Evolutionary conservation across 2,888 invertebrate genomes (phyloP).

Genomic region (Neoaliturus tenellus): DNA sequence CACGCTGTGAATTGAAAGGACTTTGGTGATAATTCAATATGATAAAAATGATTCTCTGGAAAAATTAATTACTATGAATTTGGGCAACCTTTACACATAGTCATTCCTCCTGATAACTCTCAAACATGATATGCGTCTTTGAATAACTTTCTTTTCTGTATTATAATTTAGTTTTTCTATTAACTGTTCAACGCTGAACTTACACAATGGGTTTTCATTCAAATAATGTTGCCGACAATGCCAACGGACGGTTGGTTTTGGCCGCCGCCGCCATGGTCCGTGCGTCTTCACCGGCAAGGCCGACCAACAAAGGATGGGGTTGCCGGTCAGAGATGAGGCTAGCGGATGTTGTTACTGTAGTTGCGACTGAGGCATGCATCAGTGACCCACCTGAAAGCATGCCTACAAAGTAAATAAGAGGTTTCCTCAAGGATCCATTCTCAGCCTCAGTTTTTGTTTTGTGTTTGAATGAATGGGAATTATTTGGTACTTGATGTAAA

Average conservation of each 20-base stretch:
- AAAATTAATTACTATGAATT: no score
- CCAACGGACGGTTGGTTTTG: constrained; percentile 23
- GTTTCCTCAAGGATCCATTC: neutral
- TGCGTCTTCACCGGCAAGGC: constrained; percentile 28
- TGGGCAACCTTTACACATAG: no score
- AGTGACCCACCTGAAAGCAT: neutral
- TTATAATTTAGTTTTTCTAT: no score
- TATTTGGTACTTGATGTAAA: no score
- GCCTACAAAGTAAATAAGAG: neutral
- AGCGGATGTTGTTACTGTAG: constrained; percentile 28
- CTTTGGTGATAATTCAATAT: no score
- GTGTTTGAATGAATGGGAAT: neutral
- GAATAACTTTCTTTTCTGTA: no score
- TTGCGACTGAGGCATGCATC: neutral
- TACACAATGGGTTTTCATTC: no score
- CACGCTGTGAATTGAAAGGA: no score
- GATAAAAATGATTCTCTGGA: no score
- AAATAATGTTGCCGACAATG: neutral
- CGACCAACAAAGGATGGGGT: constrained; percentile 31
- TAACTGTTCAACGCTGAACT: no score
- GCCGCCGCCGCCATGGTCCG: constrained; percentile 39
- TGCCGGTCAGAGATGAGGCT: constrained; percentile 34
- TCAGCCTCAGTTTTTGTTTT: neutral
- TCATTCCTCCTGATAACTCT: no score
- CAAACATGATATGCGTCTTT: no score